Evolutionary conservation across 2,797 vertebrate genomes (phyloP).

Genomic region (Gymnodraco acuticeps): DNA sequence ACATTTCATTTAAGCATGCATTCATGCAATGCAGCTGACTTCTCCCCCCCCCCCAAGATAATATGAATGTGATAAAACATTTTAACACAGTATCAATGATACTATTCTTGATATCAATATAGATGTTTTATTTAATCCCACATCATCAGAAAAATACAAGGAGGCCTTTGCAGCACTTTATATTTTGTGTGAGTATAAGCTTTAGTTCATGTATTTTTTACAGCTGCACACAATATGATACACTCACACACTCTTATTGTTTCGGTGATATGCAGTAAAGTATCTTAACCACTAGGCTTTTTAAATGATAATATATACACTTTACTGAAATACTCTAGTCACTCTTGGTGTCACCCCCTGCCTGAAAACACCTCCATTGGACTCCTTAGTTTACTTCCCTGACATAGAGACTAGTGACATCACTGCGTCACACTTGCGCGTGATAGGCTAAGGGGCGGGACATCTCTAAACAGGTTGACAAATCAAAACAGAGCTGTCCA

Average conservation of each 20-base stretch:
- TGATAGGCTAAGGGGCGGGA: too few relatives aligned
- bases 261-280: not conserved
- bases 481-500: too few relatives aligned
- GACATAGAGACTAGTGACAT: too few relatives aligned
- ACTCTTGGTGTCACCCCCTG: not conserved
- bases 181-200: not conserved
- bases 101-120: too few relatives aligned
- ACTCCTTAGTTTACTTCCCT: too few relatives aligned
- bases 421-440: too few relatives aligned
- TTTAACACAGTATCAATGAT: not conserved
- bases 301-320: not conserved
- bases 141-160: not conserved
- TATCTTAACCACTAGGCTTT: not conserved
- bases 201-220: not conserved
- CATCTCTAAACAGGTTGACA: too few relatives aligned
- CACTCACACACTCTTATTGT: not conserved
- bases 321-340: slow-evolving; percentile 5
- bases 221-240: not conserved
- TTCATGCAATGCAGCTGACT: slow-evolving; percentile 8
- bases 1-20: slow-evolving; percentile 39
- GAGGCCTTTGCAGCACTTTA: not conserved
- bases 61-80: not conserved
- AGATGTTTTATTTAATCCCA: too few relatives aligned
- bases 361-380: too few relatives aligned
- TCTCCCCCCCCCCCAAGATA: not conserved